phyloP scores from a whole-genome alignment of 2,888 invertebrate species.

The Hecatera dysodea region DNA sequence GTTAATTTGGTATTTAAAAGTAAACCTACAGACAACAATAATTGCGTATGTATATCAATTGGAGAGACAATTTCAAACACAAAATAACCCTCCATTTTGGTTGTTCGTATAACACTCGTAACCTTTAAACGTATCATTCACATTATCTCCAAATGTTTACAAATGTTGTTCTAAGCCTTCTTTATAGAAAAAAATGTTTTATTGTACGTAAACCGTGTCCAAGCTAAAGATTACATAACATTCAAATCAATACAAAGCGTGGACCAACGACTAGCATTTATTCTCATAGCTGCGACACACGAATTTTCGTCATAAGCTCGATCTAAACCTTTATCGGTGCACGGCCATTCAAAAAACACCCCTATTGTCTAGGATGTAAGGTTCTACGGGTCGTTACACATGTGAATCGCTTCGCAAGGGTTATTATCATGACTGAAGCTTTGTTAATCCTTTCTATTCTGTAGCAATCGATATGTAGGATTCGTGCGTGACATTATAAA shows the following conservation, averaged over 20 bases:
- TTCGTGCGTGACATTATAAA: slow-evolving; percentile 57
- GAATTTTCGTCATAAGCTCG: slow-evolving; percentile 76
- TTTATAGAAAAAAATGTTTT: slow-evolving; percentile 26
- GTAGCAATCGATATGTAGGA: slow-evolving; percentile 68
- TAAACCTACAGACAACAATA: not conserved
- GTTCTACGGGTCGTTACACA: slow-evolving; percentile 44
- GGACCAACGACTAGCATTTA: slow-evolving; percentile 67
- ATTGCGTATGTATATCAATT: not conserved
- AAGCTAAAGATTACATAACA: slow-evolving; percentile 58
- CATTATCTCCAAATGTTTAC: slow-evolving; percentile 22
- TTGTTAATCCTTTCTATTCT: slow-evolving; percentile 74
- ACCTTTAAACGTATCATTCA: slow-evolving; percentile 10
- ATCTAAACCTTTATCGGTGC: slow-evolving; percentile 67
- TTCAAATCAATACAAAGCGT: slow-evolving; percentile 71
- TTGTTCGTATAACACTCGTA: slow-evolving; percentile 1
- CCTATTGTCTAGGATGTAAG: slow-evolving; percentile 38
- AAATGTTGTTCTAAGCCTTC: slow-evolving; percentile 23
- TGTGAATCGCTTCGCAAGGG: slow-evolving; percentile 62
- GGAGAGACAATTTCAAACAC: not conserved
- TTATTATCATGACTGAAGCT: slow-evolving; percentile 75
- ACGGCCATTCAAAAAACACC: slow-evolving; percentile 51
- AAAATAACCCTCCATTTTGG: not conserved
- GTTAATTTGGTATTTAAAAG: not conserved
- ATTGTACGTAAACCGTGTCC: slow-evolving; percentile 36
- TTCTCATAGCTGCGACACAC: slow-evolving; percentile 74